phyloP scores from a whole-genome alignment of 1,140 invertebrate species.

The Caenorhabditis brenneri region DNA sequence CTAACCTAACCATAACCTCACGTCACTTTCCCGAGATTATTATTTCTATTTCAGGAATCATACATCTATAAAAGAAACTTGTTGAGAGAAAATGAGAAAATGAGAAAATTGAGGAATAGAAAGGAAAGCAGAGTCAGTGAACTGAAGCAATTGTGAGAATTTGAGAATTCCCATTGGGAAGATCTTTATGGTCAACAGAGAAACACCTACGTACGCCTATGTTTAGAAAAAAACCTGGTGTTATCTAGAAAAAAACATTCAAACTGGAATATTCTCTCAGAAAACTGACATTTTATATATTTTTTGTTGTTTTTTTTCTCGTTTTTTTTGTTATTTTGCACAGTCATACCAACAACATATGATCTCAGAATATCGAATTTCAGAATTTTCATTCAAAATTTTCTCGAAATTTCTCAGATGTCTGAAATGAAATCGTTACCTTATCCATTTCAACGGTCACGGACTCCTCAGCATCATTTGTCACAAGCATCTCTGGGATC shows the following conservation, averaged over 20 bases:
- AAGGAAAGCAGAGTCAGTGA: not conserved
- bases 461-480: not conserved
- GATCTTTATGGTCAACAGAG: constrained; percentile 27
- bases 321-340: too few species aligned
- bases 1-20: not conserved
- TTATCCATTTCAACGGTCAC: constrained; percentile 26
- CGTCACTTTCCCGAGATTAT: not conserved
- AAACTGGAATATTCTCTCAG: not conserved
- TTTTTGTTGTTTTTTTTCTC: too few species aligned
- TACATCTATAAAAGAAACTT: constrained; percentile 4
- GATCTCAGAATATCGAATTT: not conserved
- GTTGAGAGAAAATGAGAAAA: not conserved
- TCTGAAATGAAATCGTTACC: not conserved
- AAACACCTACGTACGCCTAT: not conserved
- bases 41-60: not conserved
- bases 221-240: not conserved
- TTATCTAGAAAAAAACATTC: not conserved
- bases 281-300: not conserved
- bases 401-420: not conserved
- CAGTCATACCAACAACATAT: not conserved
- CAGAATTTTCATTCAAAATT: not conserved
- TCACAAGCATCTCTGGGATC: not conserved
- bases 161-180: constrained; percentile 23
- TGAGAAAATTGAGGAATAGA: not conserved
- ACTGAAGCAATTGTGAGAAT: constrained; percentile 5